phyloP scores from a whole-genome alignment of 2,888 invertebrate species.

The Stratiomys singularior region DNA sequence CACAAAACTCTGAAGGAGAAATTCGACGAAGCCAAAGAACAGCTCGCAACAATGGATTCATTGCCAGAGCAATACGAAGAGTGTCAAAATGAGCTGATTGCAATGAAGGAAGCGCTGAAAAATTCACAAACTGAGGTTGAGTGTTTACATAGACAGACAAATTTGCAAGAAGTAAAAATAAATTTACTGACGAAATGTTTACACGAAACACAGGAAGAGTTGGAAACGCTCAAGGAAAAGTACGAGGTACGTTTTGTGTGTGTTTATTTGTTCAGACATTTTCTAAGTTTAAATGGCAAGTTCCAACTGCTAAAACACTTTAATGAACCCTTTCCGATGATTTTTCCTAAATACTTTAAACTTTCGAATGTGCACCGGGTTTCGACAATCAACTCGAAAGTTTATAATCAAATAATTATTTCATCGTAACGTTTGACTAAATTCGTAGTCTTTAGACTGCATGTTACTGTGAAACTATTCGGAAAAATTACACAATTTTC shows the following conservation, averaged over 20 bases:
- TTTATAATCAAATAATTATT: too few species aligned
- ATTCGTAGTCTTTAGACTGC: too few species aligned
- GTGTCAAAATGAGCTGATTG: conserved; percentile 60
- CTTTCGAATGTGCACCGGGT: too few species aligned
- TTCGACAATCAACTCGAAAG: too few species aligned
- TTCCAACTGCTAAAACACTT: too few species aligned
- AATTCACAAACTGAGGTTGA: conserved; percentile 57
- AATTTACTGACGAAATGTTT: conserved; percentile 58
- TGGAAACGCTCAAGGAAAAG: conserved; percentile 56
- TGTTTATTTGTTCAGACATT: too few species aligned
- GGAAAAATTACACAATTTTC: too few species aligned
- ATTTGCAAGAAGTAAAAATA: conserved; percentile 58
- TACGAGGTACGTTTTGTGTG: conserved; percentile 60
- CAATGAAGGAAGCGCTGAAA: conserved; percentile 58
- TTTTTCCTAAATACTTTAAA: too few species aligned
- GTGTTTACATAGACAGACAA: conserved; percentile 59
- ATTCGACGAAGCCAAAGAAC: conserved; percentile 67
- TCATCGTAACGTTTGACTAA: too few species aligned
- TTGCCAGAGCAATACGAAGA: conserved; percentile 68
- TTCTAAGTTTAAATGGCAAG: too few species aligned
- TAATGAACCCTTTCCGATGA: too few species aligned
- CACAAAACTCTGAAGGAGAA: conserved; percentile 69
- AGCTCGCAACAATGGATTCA: conserved; percentile 66
- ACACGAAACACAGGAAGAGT: conserved; percentile 58
- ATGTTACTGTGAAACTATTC: too few species aligned